A percentile compares a stretch with the other conserved stretches of the same genome.
Evolutionary conservation across 2,113 vertebrate species (phyloP).

Genomic region (Pelodiscus sinensis): DNA sequence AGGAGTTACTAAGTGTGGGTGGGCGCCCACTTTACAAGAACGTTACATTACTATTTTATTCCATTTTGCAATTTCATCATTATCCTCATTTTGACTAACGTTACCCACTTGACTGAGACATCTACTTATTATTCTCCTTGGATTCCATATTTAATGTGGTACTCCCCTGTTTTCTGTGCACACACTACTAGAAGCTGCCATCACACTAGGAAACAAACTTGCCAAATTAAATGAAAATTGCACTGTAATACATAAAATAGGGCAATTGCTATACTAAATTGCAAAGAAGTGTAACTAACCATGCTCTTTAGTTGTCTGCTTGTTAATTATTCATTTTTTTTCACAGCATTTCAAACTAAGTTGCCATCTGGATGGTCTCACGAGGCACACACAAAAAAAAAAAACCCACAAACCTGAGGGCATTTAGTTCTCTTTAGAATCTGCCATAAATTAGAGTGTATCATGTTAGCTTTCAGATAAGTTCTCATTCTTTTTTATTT

Average conservation of each 20-base stretch:
- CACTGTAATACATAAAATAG: not conserved
- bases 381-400: no score
- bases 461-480: not conserved
- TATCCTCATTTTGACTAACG: not conserved
- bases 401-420: no score
- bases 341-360: not conserved
- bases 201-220: not conserved
- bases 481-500: not conserved
- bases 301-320: not conserved
- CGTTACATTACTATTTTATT: not conserved
- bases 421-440: not conserved
- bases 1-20: not conserved
- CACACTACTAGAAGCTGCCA: not conserved
- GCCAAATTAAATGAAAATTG: not conserved
- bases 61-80: not conserved
- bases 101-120: not conserved
- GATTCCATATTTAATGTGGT: fast-evolving
- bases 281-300: not conserved
- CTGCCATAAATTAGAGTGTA: not conserved
- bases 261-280: not conserved
- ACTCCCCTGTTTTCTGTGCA: not conserved
- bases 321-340: not conserved
- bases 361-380: not conserved
- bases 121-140: not conserved
- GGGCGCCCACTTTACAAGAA: not conserved